Percentiles rank a stretch among this genome's conserved stretches.
Conservation (phyloP, 2,888 invertebrate genomes). For the Hoplodrina ambigua region DNA sequence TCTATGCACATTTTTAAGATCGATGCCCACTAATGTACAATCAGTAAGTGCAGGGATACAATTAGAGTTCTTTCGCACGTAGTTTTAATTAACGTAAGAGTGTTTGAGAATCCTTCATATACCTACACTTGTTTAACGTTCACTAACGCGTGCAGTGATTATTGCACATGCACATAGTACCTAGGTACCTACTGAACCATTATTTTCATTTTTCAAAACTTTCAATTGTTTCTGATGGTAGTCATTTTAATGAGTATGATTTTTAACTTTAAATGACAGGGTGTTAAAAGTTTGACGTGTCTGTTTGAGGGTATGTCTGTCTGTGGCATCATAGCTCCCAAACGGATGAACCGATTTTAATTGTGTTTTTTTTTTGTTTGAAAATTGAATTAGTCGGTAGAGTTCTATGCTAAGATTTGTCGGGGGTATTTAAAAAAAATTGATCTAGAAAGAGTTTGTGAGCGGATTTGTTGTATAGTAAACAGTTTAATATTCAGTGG, state of each 20-base stretch:
- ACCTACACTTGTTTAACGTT: not conserved
- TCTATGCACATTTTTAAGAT: slow-evolving; percentile 36
- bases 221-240: not conserved
- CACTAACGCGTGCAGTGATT: not conserved
- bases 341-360: too few species aligned
- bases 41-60: not conserved
- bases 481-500: not conserved
- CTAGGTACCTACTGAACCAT: not conserved
- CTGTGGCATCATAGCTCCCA: too few species aligned
- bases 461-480: not conserved
- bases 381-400: too few species aligned
- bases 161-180: not conserved
- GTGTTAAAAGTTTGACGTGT: too few species aligned
- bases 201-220: not conserved
- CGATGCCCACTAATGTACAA: not conserved
- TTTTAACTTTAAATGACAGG: too few species aligned
- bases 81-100: not conserved
- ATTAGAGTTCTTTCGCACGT: not conserved
- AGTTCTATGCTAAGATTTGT: too few species aligned
- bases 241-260: too few species aligned
- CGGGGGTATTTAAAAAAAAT: too few species aligned
- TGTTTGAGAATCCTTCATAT: not conserved
- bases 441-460: not conserved
- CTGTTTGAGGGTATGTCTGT: too few species aligned
- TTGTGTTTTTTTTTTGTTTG: too few species aligned